These are phyloP conservation scores for Rotaria macrura DNA, from an alignment of 2,888 invertebrate genomes.

Conservation along the genomic window DNA sequence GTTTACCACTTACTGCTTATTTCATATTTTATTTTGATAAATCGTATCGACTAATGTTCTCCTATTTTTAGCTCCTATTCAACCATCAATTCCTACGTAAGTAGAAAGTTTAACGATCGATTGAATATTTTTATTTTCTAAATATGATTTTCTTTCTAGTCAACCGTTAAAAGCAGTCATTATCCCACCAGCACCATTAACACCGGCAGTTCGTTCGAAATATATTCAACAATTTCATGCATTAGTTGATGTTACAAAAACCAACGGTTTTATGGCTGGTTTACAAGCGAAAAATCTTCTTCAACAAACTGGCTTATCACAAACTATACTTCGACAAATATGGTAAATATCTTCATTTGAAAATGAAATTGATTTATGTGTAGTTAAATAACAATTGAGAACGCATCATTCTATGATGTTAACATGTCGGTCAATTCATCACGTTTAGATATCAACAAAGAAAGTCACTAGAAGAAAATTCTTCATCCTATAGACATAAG, in stretches of 20 bases:
- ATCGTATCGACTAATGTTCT: not conserved
- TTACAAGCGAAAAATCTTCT: constrained; percentile 82
- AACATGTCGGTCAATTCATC: too few species aligned
- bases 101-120: not conserved
- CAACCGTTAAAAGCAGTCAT: not conserved
- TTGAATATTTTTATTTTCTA: not conserved
- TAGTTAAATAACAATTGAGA: too few species aligned
- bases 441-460: too few species aligned
- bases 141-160: not conserved
- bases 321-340: constrained; percentile 77
- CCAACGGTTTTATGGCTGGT: constrained; percentile 51
- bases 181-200: not conserved
- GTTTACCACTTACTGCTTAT: not conserved
- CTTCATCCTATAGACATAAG: too few species aligned
- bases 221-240: constrained; percentile 29
- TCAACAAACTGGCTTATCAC: constrained; percentile 80
- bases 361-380: too few species aligned
- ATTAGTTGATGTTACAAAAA: constrained; percentile 12
- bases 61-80: not conserved
- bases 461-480: too few species aligned
- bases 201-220: constrained; percentile 19
- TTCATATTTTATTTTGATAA: not conserved
- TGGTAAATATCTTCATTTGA: too few species aligned
- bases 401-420: too few species aligned
- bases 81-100: not conserved